A percentile compares a stretch with the other conserved stretches of the same genome.
Evolutionary conservation across 2,797 vertebrate species (phyloP).

Genomic region (Triplophysa yarkandensis): DNA sequence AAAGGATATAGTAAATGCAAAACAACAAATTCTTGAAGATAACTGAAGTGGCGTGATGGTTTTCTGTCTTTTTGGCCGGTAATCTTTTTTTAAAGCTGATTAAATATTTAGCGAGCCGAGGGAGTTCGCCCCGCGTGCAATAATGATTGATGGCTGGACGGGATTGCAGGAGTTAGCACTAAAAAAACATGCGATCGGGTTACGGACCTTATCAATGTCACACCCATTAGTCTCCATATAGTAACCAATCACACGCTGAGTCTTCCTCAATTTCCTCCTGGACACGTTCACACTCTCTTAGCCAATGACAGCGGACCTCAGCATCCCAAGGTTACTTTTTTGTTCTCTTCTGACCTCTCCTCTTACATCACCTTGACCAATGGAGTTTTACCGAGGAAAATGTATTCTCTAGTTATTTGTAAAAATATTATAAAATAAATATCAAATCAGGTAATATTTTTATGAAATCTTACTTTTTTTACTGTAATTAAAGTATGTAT

Average conservation of each 20-base stretch:
- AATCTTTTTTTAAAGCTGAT: slow-evolving; percentile 71
- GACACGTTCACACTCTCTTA: slow-evolving; percentile 52
- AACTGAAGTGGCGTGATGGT: slow-evolving; percentile 12
- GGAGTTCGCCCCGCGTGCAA: slow-evolving; percentile 71
- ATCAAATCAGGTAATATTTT: too few relatives aligned
- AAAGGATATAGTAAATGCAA: not conserved
- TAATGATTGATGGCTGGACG: slow-evolving; percentile 71
- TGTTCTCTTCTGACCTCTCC: slow-evolving; percentile 15
- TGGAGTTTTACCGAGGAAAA: not conserved
- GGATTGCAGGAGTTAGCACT: slow-evolving; percentile 77
- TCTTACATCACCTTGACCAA: not conserved
- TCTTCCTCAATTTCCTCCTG: slow-evolving; percentile 73
- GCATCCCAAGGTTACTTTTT: not conserved
- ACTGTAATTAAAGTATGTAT: too few relatives aligned
- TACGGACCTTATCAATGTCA: slow-evolving; percentile 79
- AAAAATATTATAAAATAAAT: too few relatives aligned
- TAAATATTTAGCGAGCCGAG: slow-evolving; percentile 80
- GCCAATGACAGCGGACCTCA: not conserved
- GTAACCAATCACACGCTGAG: slow-evolving; percentile 75
- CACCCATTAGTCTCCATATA: slow-evolving; percentile 81
- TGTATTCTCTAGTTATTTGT: too few relatives aligned
- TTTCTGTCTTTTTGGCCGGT: slow-evolving; percentile 43
- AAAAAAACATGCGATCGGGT: slow-evolving; percentile 77
- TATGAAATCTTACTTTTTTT: too few relatives aligned
- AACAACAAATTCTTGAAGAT: not conserved